Evolutionary conservation across 2,113 vertebrate species (phyloP).

Genomic region (Tenrec ecaudatus): DNA sequence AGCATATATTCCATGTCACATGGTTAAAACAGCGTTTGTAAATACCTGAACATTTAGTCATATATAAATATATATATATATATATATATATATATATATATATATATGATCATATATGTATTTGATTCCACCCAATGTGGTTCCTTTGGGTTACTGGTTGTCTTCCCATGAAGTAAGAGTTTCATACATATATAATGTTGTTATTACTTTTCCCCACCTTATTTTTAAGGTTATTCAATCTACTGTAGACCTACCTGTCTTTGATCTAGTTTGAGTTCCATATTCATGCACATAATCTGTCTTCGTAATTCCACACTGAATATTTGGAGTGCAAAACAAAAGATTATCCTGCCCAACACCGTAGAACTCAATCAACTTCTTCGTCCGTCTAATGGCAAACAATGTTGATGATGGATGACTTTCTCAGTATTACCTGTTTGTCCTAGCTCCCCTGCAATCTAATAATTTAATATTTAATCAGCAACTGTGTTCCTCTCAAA

Average conservation of each 20-base stretch:
- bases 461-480: background rate
- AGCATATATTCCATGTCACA: background rate
- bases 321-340: background rate
- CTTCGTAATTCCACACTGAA: background rate
- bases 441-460: background rate
- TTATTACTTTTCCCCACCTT: background rate
- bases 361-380: background rate
- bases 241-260: background rate
- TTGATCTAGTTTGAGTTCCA: background rate
- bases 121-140: accelerated
- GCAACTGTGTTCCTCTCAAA: background rate
- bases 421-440: background rate
- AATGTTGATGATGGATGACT: background rate
- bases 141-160: background rate
- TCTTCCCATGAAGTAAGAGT: background rate
- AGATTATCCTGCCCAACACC: background rate
- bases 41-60: background rate
- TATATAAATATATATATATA: no score
- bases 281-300: background rate
- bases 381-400: background rate
- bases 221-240: background rate
- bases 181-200: background rate
- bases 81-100: no score
- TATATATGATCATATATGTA: no score
- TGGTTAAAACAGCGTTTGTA: background rate